phyloP scores from a whole-genome alignment of 2,888 invertebrate species.

The Ophion slaviceki region DNA sequence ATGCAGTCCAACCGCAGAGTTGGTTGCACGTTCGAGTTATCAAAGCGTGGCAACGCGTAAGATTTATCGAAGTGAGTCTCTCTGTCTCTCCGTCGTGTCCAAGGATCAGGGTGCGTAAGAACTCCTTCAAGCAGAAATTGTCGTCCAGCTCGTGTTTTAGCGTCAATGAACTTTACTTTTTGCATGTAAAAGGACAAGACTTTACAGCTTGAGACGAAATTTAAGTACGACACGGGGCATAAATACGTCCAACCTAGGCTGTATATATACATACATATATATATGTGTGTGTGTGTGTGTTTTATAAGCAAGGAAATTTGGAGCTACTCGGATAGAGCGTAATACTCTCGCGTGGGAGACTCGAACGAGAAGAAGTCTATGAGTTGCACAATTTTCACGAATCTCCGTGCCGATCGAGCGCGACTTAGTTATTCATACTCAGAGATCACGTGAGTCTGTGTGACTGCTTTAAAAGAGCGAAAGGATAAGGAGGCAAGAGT shows the following conservation, averaged over 20 bases:
- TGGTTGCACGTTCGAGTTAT: slow-evolving; percentile 33
- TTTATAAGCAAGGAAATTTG: slow-evolving; percentile 43
- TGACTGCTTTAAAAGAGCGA: slow-evolving; percentile 33
- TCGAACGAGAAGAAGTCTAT: slow-evolving; percentile 61
- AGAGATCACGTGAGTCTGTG: neutral
- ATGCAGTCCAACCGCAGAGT: slow-evolving; percentile 8
- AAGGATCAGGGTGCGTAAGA: slow-evolving; percentile 39
- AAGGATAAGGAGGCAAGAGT: slow-evolving; percentile 60
- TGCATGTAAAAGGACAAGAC: slow-evolving; percentile 59
- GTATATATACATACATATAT: neutral
- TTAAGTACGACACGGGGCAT: slow-evolving; percentile 65
- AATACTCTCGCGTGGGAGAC: slow-evolving; percentile 57
- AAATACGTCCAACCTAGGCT: slow-evolving; percentile 56
- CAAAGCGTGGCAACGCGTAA: slow-evolving; percentile 18
- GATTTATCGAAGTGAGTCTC: slow-evolving; percentile 50
- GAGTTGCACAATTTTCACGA: slow-evolving; percentile 75
- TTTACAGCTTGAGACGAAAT: slow-evolving; percentile 61
- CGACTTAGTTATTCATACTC: slow-evolving; percentile 38
- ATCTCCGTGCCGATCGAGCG: slow-evolving; percentile 64
- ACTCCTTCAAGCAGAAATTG: slow-evolving; percentile 40
- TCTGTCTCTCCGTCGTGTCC: neutral
- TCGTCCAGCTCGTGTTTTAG: slow-evolving; percentile 54
- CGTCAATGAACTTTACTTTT: slow-evolving; percentile 58
- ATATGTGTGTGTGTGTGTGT: neutral
- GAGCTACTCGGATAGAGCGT: slow-evolving; percentile 43